Evolutionary conservation across 2,113 vertebrate species (phyloP).

Genomic region (Sturnus vulgaris): DNA sequence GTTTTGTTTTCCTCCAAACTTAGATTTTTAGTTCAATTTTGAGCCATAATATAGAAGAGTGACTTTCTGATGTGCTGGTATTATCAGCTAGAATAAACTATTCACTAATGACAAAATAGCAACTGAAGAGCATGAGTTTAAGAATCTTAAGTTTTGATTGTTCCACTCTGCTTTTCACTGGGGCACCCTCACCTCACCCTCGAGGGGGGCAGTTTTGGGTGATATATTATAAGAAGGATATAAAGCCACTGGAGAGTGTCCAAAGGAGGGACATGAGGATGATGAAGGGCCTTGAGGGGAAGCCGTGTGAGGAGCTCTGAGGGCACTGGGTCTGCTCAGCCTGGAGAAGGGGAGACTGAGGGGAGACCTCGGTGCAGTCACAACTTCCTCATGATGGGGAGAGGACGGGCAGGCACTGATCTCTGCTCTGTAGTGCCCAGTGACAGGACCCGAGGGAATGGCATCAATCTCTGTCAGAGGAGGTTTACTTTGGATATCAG

Average conservation of each 20-base stretch:
- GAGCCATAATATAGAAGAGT: rapidly evolving
- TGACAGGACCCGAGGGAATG: too few species aligned
- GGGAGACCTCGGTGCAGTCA: rapidly evolving
- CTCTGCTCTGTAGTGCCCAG: too few species aligned
- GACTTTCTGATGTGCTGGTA: not conserved
- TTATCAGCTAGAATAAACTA: not conserved
- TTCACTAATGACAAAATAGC: not conserved
- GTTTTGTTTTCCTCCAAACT: not conserved
- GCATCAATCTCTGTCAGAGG: too few species aligned
- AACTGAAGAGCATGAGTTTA: not conserved
- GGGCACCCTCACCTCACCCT: rapidly evolving
- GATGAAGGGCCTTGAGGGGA: not conserved
- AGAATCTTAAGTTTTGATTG: not conserved
- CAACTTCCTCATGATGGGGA: not conserved
- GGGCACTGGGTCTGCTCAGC: not conserved
- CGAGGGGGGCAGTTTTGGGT: not conserved
- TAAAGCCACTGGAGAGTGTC: not conserved
- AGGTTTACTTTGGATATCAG: rapidly evolving
- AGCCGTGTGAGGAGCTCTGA: rapidly evolving
- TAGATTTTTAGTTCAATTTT: not conserved
- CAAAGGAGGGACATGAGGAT: not conserved
- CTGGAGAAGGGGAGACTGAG: not conserved
- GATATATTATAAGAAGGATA: not conserved
- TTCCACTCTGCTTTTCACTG: not conserved
- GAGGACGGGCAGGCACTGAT: too few species aligned